Base-by-base conservation (phyloP, 1,140 invertebrate genomes). In the Meteorus sp. region DNA sequence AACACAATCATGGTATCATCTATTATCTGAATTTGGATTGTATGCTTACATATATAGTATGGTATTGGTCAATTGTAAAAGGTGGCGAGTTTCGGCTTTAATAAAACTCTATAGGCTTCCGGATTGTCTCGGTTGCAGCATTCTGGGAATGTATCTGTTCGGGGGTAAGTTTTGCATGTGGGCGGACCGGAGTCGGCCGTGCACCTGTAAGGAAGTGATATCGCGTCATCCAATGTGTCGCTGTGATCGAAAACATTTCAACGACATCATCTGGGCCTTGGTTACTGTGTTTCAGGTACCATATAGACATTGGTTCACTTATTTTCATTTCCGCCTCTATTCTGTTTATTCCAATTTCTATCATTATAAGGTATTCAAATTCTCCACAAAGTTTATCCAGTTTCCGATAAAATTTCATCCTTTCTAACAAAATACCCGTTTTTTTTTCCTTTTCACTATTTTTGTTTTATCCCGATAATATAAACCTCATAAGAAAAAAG, bases 141-240 rank as follows among this genome's bases (percentile, higher is more conserved):
- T 95, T 83, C 90, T 95, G 84, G 95, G 95, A 83, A 97, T 96
- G 93, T 94, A 95, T 86, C 90, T 97, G 82, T 98, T 98, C 87
- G 94, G 94, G 82, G 94, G 94, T 90, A 96, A 95, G 89, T 97
- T 97, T 94, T 97, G 95, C 90, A 95, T 94, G 88, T 91, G 89
- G 81, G 87, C 87, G 77, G 87, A 91, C 80, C 90, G 91, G 81
- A 88, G 87, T 82, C 86, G 87, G 73, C 88, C 89, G 81, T 98
- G 95, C 85, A 91, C 88, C 78, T 97, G 94, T 85, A 85, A 87
- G 74, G 93, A 96, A 83, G 90, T 93, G 78, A 84, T 91, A 77
- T 88, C 87, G 77, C 86, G 88, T 76, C 86, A 93, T 81, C 86
- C 90, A 74, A 84, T 89, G 81, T 97, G 94, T 85, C 88, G 90